These are phyloP conservation scores for Lytechinus pictus DNA, from an alignment of 35 echinoderm and acorn worm species.

Conservation along the genomic window DNA sequence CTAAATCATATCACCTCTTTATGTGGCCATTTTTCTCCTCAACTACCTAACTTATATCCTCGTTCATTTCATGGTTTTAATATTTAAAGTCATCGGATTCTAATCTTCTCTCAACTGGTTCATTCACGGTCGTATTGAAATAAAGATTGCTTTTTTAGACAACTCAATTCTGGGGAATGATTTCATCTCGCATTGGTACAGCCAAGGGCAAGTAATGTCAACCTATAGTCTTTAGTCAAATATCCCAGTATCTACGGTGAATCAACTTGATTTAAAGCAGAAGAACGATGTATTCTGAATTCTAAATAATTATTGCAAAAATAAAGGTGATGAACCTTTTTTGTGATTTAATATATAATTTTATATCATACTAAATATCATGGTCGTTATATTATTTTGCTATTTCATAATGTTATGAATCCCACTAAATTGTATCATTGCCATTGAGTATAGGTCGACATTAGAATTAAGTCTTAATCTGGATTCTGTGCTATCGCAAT, in stretches of 20 bases:
- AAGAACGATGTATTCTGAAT: neutral
- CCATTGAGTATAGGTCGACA: too few species aligned
- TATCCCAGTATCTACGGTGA: neutral
- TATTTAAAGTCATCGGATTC: neutral
- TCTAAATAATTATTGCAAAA: neutral
- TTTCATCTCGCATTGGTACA: neutral
- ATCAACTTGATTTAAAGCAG: neutral
- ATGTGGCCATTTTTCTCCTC: neutral
- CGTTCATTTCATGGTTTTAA: neutral
- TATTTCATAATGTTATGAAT: too few species aligned
- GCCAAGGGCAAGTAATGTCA: neutral
- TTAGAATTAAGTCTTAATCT: too few species aligned
- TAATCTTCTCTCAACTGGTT: neutral
- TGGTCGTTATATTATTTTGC: too few species aligned
- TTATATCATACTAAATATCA: too few species aligned
- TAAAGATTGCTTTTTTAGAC: conserved; percentile 20
- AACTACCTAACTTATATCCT: neutral
- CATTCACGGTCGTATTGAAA: neutral
- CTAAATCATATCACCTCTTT: neutral
- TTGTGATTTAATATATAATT: too few species aligned
- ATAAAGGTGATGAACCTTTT: too few species aligned
- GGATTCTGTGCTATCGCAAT: too few species aligned
- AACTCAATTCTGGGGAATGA: conserved; percentile 11
- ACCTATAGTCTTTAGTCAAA: neutral
- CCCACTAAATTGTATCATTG: too few species aligned